Conservation (phyloP, 1,140 invertebrate genomes). For the Chionoecetes opilio region DNA sequence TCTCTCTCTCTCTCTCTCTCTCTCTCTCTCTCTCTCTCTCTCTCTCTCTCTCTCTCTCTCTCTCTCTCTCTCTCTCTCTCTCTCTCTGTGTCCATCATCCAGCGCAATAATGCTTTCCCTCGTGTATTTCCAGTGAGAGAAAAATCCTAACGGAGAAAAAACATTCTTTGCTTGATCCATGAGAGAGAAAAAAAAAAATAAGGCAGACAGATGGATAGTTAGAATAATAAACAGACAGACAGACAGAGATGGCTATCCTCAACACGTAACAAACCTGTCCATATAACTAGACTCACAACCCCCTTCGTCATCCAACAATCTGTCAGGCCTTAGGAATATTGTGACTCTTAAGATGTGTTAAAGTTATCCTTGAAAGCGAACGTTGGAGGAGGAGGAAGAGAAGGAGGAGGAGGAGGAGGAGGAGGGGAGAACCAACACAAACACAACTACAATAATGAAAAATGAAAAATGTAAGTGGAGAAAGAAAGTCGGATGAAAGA, state of each 20-base stretch:
- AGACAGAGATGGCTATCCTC: background rate
- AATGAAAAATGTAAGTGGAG: too few relatives aligned
- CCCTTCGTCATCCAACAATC: background rate
- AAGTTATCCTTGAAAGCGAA: background rate
- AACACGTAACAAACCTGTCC: background rate
- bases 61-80: conserved; percentile 34
- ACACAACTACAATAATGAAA: too few relatives aligned
- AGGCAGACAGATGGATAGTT: background rate
- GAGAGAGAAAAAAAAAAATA: background rate
- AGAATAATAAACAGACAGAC: background rate
- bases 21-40: conserved; percentile 27
- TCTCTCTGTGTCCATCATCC: background rate
- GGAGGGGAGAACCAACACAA: background rate
- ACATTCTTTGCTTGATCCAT: background rate
- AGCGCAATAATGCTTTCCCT: background rate
- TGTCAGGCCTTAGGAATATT: background rate
- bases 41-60: conserved; percentile 31
- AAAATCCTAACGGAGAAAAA: background rate
- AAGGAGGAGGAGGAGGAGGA: background rate
- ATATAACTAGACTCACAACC: background rate
- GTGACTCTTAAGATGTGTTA: background rate
- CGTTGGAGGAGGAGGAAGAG: background rate
- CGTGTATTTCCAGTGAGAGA: background rate
- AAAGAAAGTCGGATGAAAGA: too few relatives aligned
- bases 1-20: background rate